These are phyloP conservation scores for Petromus typicus DNA, from an alignment of 2,113 vertebrate species.

Conservation along the genomic window DNA sequence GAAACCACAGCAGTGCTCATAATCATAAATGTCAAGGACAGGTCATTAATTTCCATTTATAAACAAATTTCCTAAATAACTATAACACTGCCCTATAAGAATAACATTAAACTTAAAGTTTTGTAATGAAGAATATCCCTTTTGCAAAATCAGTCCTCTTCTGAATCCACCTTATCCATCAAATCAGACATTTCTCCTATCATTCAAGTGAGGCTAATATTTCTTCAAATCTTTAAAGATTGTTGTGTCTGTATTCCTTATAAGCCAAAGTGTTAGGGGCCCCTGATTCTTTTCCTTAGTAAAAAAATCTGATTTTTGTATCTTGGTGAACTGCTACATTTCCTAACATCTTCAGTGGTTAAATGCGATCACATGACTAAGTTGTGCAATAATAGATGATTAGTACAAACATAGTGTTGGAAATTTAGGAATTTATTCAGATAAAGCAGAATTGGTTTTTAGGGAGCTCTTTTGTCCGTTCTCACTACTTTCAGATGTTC, in stretches of 20 bases:
- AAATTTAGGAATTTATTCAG: slow-evolving; percentile 1
- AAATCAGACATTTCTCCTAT: neutral
- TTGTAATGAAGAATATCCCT: slow-evolving; percentile 3
- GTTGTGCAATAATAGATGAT: neutral
- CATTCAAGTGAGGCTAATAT: neutral
- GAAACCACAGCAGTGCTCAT: neutral
- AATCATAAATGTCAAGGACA: slow-evolving; percentile 24
- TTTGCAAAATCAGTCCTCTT: slow-evolving; percentile 21
- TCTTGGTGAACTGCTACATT: neutral
- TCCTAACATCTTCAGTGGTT: neutral
- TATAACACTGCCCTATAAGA: neutral
- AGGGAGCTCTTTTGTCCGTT: neutral
- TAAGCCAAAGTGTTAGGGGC: neutral
- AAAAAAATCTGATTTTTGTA: slow-evolving; percentile 27
- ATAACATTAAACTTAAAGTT: slow-evolving; percentile 37
- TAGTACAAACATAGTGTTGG: neutral
- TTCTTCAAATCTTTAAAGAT: neutral
- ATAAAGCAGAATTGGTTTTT: neutral
- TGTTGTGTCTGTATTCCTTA: neutral
- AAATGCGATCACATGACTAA: neutral
- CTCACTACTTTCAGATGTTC: neutral
- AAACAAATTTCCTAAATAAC: neutral
- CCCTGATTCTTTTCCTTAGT: neutral
- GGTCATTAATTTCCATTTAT: neutral
- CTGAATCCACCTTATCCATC: neutral